A percentile compares a stretch with the other conserved stretches of the same genome.
phyloP scores from a whole-genome alignment of 2,888 invertebrate genomes.

The Operophtera brumata region DNA sequence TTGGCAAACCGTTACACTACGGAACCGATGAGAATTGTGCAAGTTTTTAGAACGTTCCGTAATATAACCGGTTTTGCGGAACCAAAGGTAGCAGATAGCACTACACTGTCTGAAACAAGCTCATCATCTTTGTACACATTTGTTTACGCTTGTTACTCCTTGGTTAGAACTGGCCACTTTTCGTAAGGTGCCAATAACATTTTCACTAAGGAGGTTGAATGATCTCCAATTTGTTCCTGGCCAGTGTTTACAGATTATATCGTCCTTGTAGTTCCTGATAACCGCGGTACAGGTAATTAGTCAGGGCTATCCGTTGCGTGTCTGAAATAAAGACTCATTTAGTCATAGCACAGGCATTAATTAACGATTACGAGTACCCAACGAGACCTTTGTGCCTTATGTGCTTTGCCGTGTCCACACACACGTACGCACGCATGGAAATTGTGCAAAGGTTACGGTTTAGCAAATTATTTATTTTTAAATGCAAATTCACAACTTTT shows the following conservation, averaged over 20 bases:
- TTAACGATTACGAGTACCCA: slow-evolving; percentile 2
- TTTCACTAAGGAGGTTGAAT: not conserved
- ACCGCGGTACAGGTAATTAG: not conserved
- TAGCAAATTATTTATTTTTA: not conserved
- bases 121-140: slow-evolving; percentile 51
- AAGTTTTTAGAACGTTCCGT: slow-evolving; percentile 14
- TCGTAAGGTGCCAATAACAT: slow-evolving; percentile 1
- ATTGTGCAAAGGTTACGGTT: not conserved
- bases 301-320: slow-evolving; percentile 6
- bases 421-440: not conserved
- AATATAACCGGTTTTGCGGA: not conserved
- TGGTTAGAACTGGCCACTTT: slow-evolving; percentile 8
- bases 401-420: slow-evolving; percentile 1
- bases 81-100: slow-evolving; percentile 33
- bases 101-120: slow-evolving; percentile 36
- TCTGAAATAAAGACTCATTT: slow-evolving; percentile 3
- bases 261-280: not conserved
- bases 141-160: slow-evolving; percentile 51
- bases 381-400: slow-evolving; percentile 1
- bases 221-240: not conserved
- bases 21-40: slow-evolving; percentile 50
- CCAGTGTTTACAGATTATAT: not conserved
- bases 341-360: not conserved
- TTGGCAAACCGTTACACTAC: slow-evolving; percentile 85
- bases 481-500: not conserved